phyloP scores from a whole-genome alignment of 1,140 invertebrate species.

The Melanaphis sacchari region DNA sequence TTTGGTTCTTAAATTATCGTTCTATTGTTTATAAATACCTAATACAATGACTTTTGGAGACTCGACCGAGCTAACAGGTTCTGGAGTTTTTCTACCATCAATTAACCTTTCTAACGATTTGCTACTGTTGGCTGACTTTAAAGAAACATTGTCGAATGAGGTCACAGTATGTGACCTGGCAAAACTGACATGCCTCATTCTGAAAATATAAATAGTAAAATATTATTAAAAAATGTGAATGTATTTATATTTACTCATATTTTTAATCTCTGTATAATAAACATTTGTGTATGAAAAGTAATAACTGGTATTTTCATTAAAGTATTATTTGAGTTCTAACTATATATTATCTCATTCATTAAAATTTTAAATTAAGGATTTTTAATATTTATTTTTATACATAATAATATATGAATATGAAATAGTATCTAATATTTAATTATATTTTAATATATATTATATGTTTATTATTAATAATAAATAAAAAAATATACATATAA shows the following conservation, averaged over 20 bases:
- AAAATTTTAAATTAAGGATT: no score
- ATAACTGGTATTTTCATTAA: not conserved
- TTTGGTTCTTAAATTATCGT: not conserved
- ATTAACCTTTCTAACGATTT: slow-evolving; percentile 76
- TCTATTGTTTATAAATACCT: slow-evolving; percentile 60
- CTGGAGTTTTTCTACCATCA: slow-evolving; percentile 69
- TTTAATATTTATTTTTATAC: no score
- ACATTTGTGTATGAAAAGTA: not conserved
- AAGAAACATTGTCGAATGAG: slow-evolving; percentile 75
- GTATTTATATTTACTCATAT: not conserved
- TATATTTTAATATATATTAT: not conserved
- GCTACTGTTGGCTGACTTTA: slow-evolving; percentile 65
- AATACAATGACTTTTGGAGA: slow-evolving; percentile 62
- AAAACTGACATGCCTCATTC: slow-evolving; percentile 89
- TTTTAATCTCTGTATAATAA: not conserved
- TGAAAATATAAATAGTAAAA: slow-evolving; percentile 63
- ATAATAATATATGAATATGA: no score
- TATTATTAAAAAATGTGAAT: not conserved
- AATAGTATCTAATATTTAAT: not conserved
- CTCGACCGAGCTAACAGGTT: slow-evolving; percentile 57
- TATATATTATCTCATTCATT: not conserved
- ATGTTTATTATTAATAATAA: not conserved
- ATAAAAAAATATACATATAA: no score
- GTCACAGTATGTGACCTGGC: slow-evolving; percentile 83
- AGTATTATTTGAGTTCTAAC: not conserved